Conservation (phyloP, 1,140 invertebrate genomes). For the Sitophilus oryzae region DNA sequence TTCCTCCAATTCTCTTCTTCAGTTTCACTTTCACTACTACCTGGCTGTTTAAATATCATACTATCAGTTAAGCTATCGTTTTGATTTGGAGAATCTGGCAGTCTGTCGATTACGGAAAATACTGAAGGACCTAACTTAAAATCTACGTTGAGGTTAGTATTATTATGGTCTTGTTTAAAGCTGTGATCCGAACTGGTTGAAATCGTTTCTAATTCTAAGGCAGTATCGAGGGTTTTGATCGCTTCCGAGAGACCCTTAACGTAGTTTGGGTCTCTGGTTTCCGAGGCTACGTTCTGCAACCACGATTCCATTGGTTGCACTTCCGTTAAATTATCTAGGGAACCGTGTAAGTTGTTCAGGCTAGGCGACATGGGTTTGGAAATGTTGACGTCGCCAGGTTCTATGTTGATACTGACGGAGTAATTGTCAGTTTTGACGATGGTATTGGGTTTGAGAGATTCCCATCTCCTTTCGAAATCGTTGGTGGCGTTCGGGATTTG, state of each 20-base stretch:
- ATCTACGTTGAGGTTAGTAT: neutral
- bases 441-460: conserved; percentile 56
- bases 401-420: conserved; percentile 32
- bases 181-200: conserved; percentile 34
- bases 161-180: neutral
- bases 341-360: conserved; percentile 56
- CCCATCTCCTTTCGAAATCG: conserved; percentile 66
- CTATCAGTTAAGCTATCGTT: conserved; percentile 31
- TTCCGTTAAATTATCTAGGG: conserved; percentile 51
- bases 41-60: conserved; percentile 24
- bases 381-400: conserved; percentile 14
- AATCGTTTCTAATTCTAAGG: conserved; percentile 55
- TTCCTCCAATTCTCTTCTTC: conserved; percentile 63
- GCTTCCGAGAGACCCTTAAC: conserved; percentile 57
- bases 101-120: neutral
- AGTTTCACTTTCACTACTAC: conserved; percentile 54
- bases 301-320: conserved; percentile 51
- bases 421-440: conserved; percentile 53
- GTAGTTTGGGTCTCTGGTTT: conserved; percentile 49
- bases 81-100: conserved; percentile 12
- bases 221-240: conserved; percentile 60
- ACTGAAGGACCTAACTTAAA: conserved; percentile 1
- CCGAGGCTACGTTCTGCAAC: conserved; percentile 50
- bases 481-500: conserved; percentile 33
- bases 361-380: conserved; percentile 40